Base-by-base conservation (phyloP, 2,888 invertebrate genomes). In the Euspilapteryx auroguttella region DNA sequence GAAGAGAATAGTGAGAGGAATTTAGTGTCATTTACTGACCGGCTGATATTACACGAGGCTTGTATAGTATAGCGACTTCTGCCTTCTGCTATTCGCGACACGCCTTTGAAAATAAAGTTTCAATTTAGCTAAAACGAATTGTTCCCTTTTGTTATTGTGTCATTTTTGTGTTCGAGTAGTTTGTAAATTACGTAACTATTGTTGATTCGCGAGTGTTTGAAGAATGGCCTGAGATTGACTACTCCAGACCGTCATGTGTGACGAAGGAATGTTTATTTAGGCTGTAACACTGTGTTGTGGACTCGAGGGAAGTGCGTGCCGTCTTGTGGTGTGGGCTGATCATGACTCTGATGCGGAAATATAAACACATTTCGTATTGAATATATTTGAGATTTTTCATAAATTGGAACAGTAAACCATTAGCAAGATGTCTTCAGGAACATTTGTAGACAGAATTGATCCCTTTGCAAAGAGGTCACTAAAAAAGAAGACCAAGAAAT, bases 361-460 rank as follows among this genome's bases (percentile, higher is more conserved):
- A 65, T 58, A 66, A 66, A 68, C 63, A 73, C 66, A 56, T 58
- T 54, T 63, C 55, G 56, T 61, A 73, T 69, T 76, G 62, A 76
- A 71, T 52, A 59, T 55, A 57, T 51, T 69, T 57, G 66, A 62
- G 58, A 47, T 68, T 57, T 69, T 55, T 63, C 68, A n/a, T n/a
- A 71, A 66, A 54, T 66, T 64, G 64, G 71, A 63, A 68, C 68
- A 68, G 57, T 73, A 65, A 62, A 61, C 56, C 57, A 66, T 55
- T 58, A 54, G 52, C 69, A 78, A 76, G 63, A 83, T 82, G 85
- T 76, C 77, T 75, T 86, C 89, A 79, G 87, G 86, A 80, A 87
- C 91, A 71, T 93, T 96, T 83, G 95, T 96, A 79, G 97, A 98
- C 84, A 91, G 96, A 79, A 97, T 98, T 81, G 98, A 98, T 83